A percentile compares a stretch with the other conserved stretches of the same genome.
Conservation (phyloP, 2,113 vertebrate species). For the Prinia subflava region DNA sequence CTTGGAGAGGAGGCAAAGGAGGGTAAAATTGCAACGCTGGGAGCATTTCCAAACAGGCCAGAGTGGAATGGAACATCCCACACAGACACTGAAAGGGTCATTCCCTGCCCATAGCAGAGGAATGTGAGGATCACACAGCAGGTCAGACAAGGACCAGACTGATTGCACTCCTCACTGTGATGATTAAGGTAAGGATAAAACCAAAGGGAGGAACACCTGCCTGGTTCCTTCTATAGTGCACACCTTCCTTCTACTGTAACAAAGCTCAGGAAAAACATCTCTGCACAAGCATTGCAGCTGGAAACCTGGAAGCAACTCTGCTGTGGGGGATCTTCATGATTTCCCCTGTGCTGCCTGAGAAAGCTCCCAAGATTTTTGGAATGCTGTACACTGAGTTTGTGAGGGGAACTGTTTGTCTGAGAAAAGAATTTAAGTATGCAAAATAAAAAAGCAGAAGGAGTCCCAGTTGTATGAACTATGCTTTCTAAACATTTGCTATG, state of each 20-base stretch:
- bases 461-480: background rate
- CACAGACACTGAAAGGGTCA: background rate
- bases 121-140: background rate
- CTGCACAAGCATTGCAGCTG: accelerated
- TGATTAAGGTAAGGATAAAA: background rate
- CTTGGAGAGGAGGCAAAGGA: background rate
- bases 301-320: background rate
- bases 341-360: background rate
- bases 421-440: background rate
- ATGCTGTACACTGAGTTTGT: background rate
- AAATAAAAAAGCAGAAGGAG: background rate
- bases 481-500: background rate
- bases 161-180: background rate
- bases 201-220: background rate
- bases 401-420: background rate
- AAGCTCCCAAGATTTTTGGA: background rate
- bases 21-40: background rate
- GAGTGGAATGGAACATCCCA: background rate
- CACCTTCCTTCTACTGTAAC: background rate
- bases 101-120: background rate
- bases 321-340: background rate
- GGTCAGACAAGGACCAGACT: background rate
- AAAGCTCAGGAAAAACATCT: background rate
- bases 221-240: background rate
- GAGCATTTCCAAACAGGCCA: background rate